A percentile compares a stretch with the other conserved stretches of the same genome.
phyloP scores from a whole-genome alignment of 2,113 vertebrate genomes.

The Ceyx melanurus region DNA sequence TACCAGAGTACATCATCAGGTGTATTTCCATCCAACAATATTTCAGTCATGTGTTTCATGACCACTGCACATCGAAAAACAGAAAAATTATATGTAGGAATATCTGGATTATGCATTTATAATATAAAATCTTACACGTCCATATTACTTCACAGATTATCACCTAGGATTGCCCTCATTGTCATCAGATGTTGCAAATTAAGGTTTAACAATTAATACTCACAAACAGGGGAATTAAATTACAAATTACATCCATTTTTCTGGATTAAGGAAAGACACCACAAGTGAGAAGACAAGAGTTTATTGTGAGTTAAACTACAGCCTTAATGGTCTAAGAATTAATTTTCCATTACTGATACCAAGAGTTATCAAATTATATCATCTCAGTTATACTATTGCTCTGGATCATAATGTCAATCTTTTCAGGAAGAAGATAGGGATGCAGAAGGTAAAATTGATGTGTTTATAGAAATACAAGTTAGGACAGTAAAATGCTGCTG shows the following conservation, averaged over 20 bases:
- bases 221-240: background rate
- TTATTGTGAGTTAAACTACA: background rate
- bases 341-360: background rate
- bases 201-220: background rate
- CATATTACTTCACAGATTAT: background rate
- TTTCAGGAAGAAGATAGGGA: background rate
- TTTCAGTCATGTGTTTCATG: background rate
- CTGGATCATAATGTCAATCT: background rate
- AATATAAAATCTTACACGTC: background rate
- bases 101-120: background rate
- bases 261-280: background rate
- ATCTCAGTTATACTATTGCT: background rate
- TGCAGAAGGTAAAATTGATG: background rate
- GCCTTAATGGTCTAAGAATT: background rate
- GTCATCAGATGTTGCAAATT: background rate
- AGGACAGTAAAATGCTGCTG: accelerated
- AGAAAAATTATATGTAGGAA: background rate
- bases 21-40: background rate
- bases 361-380: background rate
- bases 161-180: background rate
- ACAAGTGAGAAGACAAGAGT: background rate
- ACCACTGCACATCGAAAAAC: background rate
- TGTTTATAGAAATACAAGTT: background rate
- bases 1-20: background rate
- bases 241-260: background rate